These are phyloP conservation scores for Drosophila dives DNA, from an alignment of 2,888 invertebrate genomes.

Conservation along the genomic window DNA sequence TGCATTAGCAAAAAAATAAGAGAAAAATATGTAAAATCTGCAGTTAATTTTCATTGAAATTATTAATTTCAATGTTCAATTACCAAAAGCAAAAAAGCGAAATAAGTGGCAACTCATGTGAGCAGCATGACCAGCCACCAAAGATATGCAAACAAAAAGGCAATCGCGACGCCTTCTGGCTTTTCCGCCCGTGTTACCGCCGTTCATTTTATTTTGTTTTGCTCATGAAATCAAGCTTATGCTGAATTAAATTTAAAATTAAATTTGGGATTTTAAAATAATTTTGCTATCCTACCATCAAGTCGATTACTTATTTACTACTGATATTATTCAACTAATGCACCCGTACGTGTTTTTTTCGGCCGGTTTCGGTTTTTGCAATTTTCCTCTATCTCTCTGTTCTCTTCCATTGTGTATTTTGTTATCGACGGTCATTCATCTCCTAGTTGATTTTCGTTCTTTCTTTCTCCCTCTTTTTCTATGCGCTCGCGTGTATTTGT, in stretches of 20 bases:
- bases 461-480: constrained; percentile 58
- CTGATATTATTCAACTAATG: constrained; percentile 51
- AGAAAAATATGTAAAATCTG: constrained; percentile 51
- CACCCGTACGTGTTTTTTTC: constrained; percentile 58
- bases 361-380: constrained; percentile 66
- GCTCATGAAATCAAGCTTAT: constrained; percentile 35
- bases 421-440: constrained; percentile 78
- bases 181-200: constrained; percentile 54
- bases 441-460: constrained; percentile 73
- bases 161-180: constrained; percentile 60
- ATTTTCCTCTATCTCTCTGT: constrained; percentile 58
- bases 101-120: constrained; percentile 73
- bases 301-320: constrained; percentile 31
- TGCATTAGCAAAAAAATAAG: constrained; percentile 26
- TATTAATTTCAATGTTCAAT: constrained; percentile 52
- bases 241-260: constrained; percentile 7
- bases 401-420: constrained; percentile 68
- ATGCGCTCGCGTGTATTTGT: constrained; percentile 41
- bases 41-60: constrained; percentile 51
- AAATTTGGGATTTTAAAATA: constrained; percentile 23
- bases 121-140: constrained; percentile 46
- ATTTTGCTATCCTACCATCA: constrained; percentile 5
- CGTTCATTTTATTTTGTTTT: constrained; percentile 46
- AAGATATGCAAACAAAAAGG: constrained; percentile 71
- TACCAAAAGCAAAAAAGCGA: constrained; percentile 62